A percentile compares a stretch with the other conserved stretches of the same genome.
Evolutionary conservation across 2,113 vertebrate species (phyloP).

Genomic region (Muntiacus muntjak): DNA sequence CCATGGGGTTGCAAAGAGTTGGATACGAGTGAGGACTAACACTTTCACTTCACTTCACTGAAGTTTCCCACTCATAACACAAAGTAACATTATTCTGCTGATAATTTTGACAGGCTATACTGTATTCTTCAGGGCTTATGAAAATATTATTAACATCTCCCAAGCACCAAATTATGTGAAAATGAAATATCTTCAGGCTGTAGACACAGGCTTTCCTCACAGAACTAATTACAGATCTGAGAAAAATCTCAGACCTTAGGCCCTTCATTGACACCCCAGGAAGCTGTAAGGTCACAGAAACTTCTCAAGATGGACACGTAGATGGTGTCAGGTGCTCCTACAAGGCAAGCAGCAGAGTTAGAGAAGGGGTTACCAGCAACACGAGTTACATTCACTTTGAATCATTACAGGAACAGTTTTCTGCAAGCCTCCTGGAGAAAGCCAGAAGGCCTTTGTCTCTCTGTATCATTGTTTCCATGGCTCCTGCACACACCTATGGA

Average conservation of each 20-base stretch:
- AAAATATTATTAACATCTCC: not conserved
- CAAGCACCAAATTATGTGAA: not conserved
- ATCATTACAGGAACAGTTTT: not conserved
- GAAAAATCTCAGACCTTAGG: not conserved
- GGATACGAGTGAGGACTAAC: not conserved
- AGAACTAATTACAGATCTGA: not conserved
- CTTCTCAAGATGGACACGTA: not conserved
- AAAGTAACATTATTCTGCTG: not conserved
- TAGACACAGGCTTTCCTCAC: not conserved
- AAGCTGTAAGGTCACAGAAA: not conserved
- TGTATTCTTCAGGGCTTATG: not conserved
- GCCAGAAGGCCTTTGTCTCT: not conserved
- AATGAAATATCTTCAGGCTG: not conserved
- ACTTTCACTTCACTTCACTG: not conserved
- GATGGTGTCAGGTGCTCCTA: fast-evolving
- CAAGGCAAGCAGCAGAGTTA: not conserved
- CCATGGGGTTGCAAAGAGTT: not conserved
- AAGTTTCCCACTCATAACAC: not conserved
- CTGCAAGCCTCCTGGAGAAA: not conserved
- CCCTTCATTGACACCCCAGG: not conserved
- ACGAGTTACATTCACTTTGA: not conserved
- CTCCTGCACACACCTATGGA: not conserved
- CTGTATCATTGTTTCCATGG: not conserved
- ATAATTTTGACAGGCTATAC: not conserved
- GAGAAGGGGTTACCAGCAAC: not conserved